Evolutionary conservation across 2,113 vertebrate genomes (phyloP), one percentile per base, ranked within the genome.

Genomic region (Anarhynchus alexandrinus): DNA sequence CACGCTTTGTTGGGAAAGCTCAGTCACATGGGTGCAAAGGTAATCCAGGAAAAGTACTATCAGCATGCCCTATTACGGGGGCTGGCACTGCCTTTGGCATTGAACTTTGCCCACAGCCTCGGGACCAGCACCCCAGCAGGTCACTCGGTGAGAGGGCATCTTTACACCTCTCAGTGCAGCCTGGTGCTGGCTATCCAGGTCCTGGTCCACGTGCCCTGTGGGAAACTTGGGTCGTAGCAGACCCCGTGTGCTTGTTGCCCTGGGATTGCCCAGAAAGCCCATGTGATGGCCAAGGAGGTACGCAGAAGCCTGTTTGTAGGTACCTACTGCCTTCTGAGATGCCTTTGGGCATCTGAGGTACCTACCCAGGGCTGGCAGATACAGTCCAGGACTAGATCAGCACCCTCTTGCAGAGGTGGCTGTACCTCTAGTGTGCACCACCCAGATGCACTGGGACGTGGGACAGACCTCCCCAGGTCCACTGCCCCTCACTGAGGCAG

Each of bases 41-140:
- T 86, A 95, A 94, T 93, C 86, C 86, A 95, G 91, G 88, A 80
- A 94, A 94, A 89, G 43, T 12, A 23, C 43, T 82, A 62, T 89
- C 70, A 55, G 58, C 4, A 1, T 3, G 4, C 38, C 55, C 58
- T n/a, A 5, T 80, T 82, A 58, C 2, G 0, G 93, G 54, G 74
- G 29, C 58, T 89, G 91, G 70, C 74, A 58, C 67, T 78, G 79
- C 87, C 49, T 82, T 62, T 88, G 62, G 27, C 19, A 10, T 12
- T 61, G 74, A 52, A 54, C 85, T 87, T 69, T 77, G 85, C 64
- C 55, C 80, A 11, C 19, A 15, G 66, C 72, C 83, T 51, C 5
- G 0, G 57, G 34, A 86, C 40, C 73, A 73, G 45, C 70, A 55
- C 38, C 49, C 38, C 25, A 3, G 49, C 20, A 76, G 49, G 77